Evolutionary conservation across 1,140 invertebrate genomes (phyloP).

Genomic region (Calosoma granatense): DNA sequence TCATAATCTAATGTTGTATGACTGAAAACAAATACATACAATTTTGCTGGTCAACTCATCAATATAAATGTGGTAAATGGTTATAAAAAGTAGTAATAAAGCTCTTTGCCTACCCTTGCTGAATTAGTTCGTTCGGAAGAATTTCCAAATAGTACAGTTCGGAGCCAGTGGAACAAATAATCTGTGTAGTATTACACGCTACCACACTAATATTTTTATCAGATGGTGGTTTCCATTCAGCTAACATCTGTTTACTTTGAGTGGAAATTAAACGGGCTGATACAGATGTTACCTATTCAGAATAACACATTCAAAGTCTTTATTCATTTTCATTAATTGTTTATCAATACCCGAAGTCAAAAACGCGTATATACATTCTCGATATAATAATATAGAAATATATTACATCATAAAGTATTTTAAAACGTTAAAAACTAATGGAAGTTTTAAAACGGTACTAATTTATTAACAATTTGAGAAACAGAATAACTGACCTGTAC

Average conservation of each 20-base stretch:
- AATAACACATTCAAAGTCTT: background rate
- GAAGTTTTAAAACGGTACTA: no score
- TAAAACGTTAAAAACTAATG: no score
- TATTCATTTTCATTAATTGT: background rate
- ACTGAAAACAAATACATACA: conserved; percentile 29
- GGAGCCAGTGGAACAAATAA: conserved; percentile 81
- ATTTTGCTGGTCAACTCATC: background rate
- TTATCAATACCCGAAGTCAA: no score
- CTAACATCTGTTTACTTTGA: conserved; percentile 53
- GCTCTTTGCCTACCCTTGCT: conserved; percentile 51
- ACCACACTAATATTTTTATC: conserved; percentile 80
- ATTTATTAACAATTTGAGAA: conserved; percentile 24
- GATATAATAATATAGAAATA: no score
- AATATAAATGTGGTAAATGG: conserved; percentile 5
- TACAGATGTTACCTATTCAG: conserved; percentile 55
- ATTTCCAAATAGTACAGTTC: conserved; percentile 86
- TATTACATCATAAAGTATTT: no score
- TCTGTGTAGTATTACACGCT: conserved; percentile 70
- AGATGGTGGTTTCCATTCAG: conserved; percentile 67
- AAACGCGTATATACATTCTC: no score
- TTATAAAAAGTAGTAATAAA: no score
- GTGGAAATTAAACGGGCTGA: conserved; percentile 59
- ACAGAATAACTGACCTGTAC: conserved; percentile 49
- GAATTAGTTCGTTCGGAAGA: conserved; percentile 49
- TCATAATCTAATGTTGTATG: conserved; percentile 75